Evolutionary conservation across 1,140 invertebrate species (phyloP).

Genomic region (Monomorium pharaonis): DNA sequence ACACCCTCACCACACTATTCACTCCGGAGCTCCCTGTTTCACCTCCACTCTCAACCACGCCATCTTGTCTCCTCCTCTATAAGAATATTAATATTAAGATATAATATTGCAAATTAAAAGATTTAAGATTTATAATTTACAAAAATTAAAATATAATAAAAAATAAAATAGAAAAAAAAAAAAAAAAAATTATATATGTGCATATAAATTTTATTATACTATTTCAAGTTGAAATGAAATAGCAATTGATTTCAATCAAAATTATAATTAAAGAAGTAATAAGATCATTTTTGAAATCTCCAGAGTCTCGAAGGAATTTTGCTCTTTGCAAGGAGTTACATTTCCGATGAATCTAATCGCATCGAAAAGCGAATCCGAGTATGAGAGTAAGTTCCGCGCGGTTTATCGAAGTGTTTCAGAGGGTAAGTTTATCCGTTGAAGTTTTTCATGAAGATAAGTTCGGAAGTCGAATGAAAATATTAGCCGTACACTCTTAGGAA

Average conservation of each 20-base stretch:
- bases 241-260: not conserved
- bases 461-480: slow-evolving; percentile 30
- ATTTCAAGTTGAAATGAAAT: not conserved
- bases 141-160: not conserved
- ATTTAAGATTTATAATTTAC: too few relatives aligned
- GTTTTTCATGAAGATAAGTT: slow-evolving; percentile 34
- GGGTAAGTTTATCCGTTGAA: slow-evolving; percentile 25
- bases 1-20: too few relatives aligned
- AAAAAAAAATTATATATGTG: not conserved
- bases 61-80: too few relatives aligned
- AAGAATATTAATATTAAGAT: not conserved
- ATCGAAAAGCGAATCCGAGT: not conserved
- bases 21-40: too few relatives aligned
- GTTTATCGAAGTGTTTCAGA: not conserved
- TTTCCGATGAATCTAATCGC: slow-evolving; percentile 29
- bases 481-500: slow-evolving; percentile 6
- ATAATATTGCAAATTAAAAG: not conserved
- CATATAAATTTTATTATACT: not conserved
- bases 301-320: not conserved
- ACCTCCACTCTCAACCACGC: too few relatives aligned
- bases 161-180: not conserved
- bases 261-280: not conserved
- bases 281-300: slow-evolving; percentile 9
- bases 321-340: not conserved
- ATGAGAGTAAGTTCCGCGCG: not conserved